Evolutionary conservation across 2,888 invertebrate genomes (phyloP).

Genomic region (Cantharis nigra): DNA sequence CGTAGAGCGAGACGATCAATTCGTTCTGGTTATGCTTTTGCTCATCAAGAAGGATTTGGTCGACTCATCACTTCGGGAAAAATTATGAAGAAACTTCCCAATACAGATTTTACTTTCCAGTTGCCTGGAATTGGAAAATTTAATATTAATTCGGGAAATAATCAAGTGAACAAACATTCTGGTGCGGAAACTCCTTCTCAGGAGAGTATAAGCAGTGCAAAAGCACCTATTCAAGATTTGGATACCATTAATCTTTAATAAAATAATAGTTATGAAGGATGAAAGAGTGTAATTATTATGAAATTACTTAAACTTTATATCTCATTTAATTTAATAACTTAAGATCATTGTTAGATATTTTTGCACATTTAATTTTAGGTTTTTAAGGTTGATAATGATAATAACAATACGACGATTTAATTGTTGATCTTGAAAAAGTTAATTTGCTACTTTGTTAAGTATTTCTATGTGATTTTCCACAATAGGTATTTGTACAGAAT

Average conservation of each 20-base stretch:
- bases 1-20: conserved; percentile 88
- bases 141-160: conserved; percentile 48
- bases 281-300: background rate
- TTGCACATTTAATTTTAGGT: conserved; percentile 27
- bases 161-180: conserved; percentile 47
- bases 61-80: conserved; percentile 96
- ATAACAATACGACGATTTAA: conserved; percentile 4
- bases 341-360: conserved; percentile 28
- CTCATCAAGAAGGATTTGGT: conserved; percentile 97
- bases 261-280: background rate
- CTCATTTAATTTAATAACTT: conserved; percentile 21
- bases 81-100: conserved; percentile 88
- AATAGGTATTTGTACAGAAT: conserved; percentile 49
- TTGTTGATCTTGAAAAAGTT: conserved; percentile 27
- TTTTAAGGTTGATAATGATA: conserved; percentile 12
- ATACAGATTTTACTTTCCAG: conserved; percentile 76
- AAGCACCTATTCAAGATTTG: conserved; percentile 74
- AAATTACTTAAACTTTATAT: conserved; percentile 25
- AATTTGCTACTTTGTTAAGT: conserved; percentile 38
- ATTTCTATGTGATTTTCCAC: conserved; percentile 51
- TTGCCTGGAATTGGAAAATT: conserved; percentile 62
- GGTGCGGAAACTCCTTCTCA: conserved; percentile 32
- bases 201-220: conserved; percentile 44
- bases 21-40: conserved; percentile 97
- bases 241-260: conserved; percentile 66